Conservation (phyloP, 2,888 invertebrate genomes). For the Chalcis sispes region DNA sequence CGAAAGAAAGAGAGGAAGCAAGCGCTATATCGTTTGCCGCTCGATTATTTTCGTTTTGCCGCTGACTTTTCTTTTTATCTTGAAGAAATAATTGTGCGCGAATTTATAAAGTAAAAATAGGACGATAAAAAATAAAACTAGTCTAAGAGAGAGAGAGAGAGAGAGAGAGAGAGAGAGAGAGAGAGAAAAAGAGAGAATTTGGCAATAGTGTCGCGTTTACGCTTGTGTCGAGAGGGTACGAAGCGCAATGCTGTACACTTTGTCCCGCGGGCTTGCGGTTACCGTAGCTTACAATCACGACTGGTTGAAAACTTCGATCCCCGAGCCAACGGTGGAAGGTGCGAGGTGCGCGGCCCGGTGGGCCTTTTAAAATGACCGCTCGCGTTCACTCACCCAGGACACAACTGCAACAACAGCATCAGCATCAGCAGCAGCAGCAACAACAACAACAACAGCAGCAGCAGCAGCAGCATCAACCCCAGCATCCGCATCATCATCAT, state of each 20-base stretch:
- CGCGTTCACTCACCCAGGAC: conserved; percentile 75
- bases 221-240: not conserved
- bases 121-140: too few species aligned
- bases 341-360: conserved; percentile 5
- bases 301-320: too few species aligned
- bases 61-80: too few species aligned
- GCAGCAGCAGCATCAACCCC: conserved; percentile 53
- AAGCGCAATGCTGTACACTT: conserved; percentile 57
- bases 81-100: too few species aligned
- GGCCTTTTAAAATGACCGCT: conserved; percentile 75
- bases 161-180: not conserved
- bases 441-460: conserved; percentile 62
- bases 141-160: too few species aligned
- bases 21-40: not conserved
- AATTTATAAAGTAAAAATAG: too few species aligned
- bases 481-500: conserved; percentile 63
- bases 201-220: too few species aligned
- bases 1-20: not conserved
- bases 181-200: not conserved
- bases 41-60: too few species aligned
- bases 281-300: too few species aligned
- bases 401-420: conserved; percentile 72
- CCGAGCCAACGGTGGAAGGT: too few species aligned
- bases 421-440: conserved; percentile 73
- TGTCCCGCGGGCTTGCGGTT: conserved; percentile 51